Evolutionary conservation across 2,797 vertebrate species (phyloP).

Genomic region (Xerus rutilus): DNA sequence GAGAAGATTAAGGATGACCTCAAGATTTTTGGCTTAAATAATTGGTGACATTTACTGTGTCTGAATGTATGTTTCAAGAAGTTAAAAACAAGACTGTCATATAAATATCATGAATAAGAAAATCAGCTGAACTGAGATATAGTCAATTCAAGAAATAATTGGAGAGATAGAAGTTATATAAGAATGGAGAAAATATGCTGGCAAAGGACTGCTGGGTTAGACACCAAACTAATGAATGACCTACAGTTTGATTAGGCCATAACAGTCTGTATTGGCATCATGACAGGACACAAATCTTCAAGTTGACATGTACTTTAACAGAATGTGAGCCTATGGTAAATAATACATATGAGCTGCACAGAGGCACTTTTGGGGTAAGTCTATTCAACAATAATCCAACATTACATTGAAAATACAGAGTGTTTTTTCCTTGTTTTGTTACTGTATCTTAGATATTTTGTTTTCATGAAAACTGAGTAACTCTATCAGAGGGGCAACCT

Average conservation of each 20-base stretch:
- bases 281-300: background rate
- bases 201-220: background rate
- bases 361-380: background rate
- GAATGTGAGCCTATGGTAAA: background rate
- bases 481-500: background rate
- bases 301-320: background rate
- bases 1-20: background rate
- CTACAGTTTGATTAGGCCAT: background rate
- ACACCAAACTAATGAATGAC: background rate
- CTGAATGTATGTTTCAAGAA: background rate
- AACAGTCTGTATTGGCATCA: background rate
- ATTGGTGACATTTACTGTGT: background rate
- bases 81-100: background rate
- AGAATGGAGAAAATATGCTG: background rate
- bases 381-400: background rate
- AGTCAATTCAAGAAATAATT: background rate
- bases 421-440: background rate
- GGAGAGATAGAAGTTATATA: background rate
- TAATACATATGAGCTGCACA: background rate
- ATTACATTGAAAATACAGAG: background rate
- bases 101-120: background rate
- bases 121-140: background rate
- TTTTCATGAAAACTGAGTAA: background rate
- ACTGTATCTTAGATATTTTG: background rate
- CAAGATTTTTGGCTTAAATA: background rate